Evolutionary conservation across 2,797 vertebrate genomes (phyloP), one percentile per base, ranked within the genome.

Genomic region (Pogonophryne albipinna): DNA sequence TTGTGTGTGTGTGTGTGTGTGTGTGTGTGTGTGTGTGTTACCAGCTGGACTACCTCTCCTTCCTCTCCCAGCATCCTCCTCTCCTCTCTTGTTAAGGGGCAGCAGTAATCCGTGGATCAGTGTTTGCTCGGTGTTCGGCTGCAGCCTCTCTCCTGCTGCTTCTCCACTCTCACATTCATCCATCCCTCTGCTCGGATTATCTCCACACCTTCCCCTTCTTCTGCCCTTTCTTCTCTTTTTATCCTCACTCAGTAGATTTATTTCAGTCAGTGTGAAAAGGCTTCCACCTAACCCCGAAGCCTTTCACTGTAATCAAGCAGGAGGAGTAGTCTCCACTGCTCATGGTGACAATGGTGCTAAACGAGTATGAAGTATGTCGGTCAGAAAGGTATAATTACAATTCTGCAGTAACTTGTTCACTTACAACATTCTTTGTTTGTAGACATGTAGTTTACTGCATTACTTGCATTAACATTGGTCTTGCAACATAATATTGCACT

Each of bases 41-140:
- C 41, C 89, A 91, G 88, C 90, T 91, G 87, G 82, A 85, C 64
- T 14, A 51, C 41, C 49, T 83, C 83, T 83, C 79, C 70, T 83
- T 81, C 70, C 76, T 63, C 72, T 79, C 53, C 51, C 38, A 60
- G 57, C n/a, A 10, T 62, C 66, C 68, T 53, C 17, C 63, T 77
- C 79, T 79, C 53, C 53, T 82, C 78, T 59, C 79, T 79, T 52
- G 80, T 85, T 86, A 74, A 85, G 74, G 73, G 73, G 34, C 62
- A 41, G 49, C 10, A 74, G 63, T 88, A 81, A 87, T 89, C 84
- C 79, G 53, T 38, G 45, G 63, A 58, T 83, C 69, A 31, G 73
- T 80, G 71, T 84, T 83, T 74, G 74, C 66, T 76, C 73, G 73
- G 76, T 41, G 66, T 57, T 52, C 61, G 59, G 61, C 84, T 65